Percentiles rank a stretch among this genome's conserved stretches.
phyloP scores from a whole-genome alignment of 2,888 invertebrate genomes.

The Heteropelma amictum region DNA sequence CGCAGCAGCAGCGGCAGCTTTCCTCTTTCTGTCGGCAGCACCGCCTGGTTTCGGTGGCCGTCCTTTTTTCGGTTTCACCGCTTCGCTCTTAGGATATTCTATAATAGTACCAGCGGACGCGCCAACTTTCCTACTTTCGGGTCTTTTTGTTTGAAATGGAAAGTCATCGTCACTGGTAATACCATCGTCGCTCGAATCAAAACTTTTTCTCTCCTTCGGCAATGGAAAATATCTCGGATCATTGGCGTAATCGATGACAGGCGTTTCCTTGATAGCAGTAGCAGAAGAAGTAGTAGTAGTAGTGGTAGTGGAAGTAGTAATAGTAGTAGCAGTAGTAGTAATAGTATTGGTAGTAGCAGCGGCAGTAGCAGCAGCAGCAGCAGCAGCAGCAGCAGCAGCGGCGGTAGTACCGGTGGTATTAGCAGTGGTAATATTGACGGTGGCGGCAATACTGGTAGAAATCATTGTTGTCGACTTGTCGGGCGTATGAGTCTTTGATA shows the following conservation, averaged over 20 bases:
- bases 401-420: conserved; percentile 64
- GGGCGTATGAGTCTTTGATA: conserved; percentile 51
- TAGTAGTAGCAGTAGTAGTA: conserved; percentile 68
- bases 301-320: conserved; percentile 71
- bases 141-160: conserved; percentile 69
- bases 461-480: conserved; percentile 59
- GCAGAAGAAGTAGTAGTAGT: conserved; percentile 74
- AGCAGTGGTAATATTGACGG: conserved; percentile 75
- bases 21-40: conserved; percentile 75
- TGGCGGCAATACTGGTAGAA: too few relatives aligned
- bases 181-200: conserved; percentile 84
- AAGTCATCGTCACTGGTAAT: conserved; percentile 82
- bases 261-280: conserved; percentile 75
- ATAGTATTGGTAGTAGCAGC: conserved; percentile 70
- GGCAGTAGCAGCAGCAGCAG: conserved; percentile 78
- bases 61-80: conserved; percentile 72
- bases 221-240: conserved; percentile 87
- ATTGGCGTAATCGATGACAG: conserved; percentile 79
- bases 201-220: conserved; percentile 85
- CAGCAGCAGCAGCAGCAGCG: conserved; percentile 71
- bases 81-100: conserved; percentile 40
- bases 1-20: conserved; percentile 77
- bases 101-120: not conserved
- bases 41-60: conserved; percentile 78
- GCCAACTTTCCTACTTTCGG: conserved; percentile 63